phyloP scores from a whole-genome alignment of 2,888 invertebrate species.

The Escarpia spicata region DNA sequence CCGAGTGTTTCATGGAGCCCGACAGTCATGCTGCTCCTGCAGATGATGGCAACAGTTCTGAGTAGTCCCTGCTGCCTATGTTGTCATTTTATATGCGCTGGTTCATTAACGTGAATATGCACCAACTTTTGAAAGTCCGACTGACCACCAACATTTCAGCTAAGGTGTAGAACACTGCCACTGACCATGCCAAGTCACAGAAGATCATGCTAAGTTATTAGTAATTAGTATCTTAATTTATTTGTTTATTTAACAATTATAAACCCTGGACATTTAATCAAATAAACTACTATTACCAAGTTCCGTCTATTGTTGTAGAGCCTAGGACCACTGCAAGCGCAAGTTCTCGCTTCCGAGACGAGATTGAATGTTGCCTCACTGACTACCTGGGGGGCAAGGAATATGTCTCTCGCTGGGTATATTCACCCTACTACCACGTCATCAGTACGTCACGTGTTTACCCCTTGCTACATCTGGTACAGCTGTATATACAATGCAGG shows the following conservation, averaged over 20 bases:
- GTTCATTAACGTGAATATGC: too few relatives aligned
- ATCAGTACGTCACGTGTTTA: conserved; percentile 17
- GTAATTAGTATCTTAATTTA: not conserved
- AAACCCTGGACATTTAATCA: not conserved
- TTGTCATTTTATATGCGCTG: too few relatives aligned
- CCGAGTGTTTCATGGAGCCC: too few relatives aligned
- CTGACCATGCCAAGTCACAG: too few relatives aligned
- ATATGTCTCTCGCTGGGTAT: conserved; percentile 23
- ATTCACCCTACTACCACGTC: conserved; percentile 23
- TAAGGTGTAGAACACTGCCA: too few relatives aligned
- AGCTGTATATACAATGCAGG: not conserved
- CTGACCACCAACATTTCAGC: too few relatives aligned
- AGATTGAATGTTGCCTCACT: conserved; percentile 8
- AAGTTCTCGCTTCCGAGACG: conserved; percentile 22
- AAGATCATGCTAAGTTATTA: not conserved
- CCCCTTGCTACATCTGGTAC: not conserved
- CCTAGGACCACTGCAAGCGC: not conserved
- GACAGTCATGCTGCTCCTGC: too few relatives aligned
- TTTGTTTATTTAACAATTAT: not conserved
- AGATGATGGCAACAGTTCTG: too few relatives aligned
- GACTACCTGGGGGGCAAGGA: conserved; percentile 22
- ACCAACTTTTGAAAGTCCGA: too few relatives aligned
- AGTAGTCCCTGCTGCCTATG: too few relatives aligned
- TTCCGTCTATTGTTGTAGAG: not conserved
- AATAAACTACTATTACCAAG: not conserved